Evolutionary conservation across 2,113 vertebrate species (phyloP), one percentile per base, ranked within the genome.

Genomic region (Dolichallabes microphthalmus): DNA sequence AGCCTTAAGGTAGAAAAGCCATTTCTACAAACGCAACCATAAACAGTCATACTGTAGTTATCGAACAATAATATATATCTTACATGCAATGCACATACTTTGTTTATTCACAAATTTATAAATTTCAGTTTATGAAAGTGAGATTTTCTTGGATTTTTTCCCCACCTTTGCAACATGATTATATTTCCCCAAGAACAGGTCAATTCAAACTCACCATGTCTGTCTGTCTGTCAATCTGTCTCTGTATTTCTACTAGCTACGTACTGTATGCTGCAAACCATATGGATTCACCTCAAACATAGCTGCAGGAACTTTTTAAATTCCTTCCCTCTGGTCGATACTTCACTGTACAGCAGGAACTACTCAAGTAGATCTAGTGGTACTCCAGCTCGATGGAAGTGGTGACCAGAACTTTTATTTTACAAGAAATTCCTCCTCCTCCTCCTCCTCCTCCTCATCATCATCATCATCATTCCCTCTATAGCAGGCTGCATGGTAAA

Each of bases 161-260:
- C 15, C 32, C 25, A 27, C 39, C 68, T 30, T 74, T 60, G 39
- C 22, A 53, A 35, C 52, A 32, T 55, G 20, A 11, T 64, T 50
- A n/a, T 55, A 85, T 87, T 87, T 85, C 83, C 90, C 12, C 74
- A 92, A 90, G 30, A 32, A 30, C 35, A 50, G 30, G 82, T 90
- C 91, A 92, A 92, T 66, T 60, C 82, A 92, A 92, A 93, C 61
- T 90, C 9, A 58, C 83, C 82, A 85, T 61, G 66, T 69, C 32
- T 63, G 57, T 61, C n/a, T 63, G 82, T 57, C 17, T 14, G 20
- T 35, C 32, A 1, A 63, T 69, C n/a, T 63, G 0, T n/a, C 35
- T 45, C 15, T 78, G 27, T 58, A 57, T 58, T 57, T 73, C 60
- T 68, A 71, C 10, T 13, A 3, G 30, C 63, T 22, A 35, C 32